phyloP scores from a whole-genome alignment of 2,797 vertebrate genomes.

The Epinephelus malabaricus region DNA sequence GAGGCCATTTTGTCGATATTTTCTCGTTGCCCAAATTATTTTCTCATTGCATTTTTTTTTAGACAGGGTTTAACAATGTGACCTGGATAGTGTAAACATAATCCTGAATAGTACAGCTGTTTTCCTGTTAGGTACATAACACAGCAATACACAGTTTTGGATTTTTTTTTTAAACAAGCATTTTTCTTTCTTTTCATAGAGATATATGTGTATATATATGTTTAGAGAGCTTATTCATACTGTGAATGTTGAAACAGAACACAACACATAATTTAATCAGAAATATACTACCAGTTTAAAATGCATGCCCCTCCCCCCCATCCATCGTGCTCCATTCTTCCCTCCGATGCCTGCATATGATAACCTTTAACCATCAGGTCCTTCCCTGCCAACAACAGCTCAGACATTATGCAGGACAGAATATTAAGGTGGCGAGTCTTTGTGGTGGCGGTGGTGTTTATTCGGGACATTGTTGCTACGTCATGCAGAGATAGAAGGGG shows the following conservation, averaged over 20 bases:
- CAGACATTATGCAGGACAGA: slow-evolving; percentile 78
- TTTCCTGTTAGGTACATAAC: slow-evolving; percentile 88
- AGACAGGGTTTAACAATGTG: slow-evolving; percentile 85
- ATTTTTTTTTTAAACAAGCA: slow-evolving; percentile 88
- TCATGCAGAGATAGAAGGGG: slow-evolving; percentile 88
- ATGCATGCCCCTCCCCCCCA: slow-evolving; percentile 68
- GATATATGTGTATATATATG: slow-evolving; percentile 66
- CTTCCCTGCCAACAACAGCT: slow-evolving; percentile 87
- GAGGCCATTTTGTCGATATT: slow-evolving; percentile 75
- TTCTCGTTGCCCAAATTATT: slow-evolving; percentile 45
- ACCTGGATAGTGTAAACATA: slow-evolving; percentile 93
- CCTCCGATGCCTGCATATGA: slow-evolving; percentile 47
- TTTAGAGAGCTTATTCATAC: slow-evolving; percentile 95
- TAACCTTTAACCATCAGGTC: slow-evolving; percentile 72
- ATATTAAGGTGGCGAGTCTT: slow-evolving; percentile 69
- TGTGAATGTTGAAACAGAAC: slow-evolving; percentile 92
- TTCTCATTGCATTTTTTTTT: slow-evolving; percentile 80
- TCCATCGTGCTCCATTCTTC: slow-evolving; percentile 54
- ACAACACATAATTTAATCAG: slow-evolving; percentile 92
- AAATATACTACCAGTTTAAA: slow-evolving; percentile 90
- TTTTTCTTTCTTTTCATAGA: slow-evolving; percentile 78
- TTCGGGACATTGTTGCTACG: slow-evolving; percentile 86
- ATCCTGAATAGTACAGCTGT: slow-evolving; percentile 90
- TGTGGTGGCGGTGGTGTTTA: slow-evolving; percentile 65
- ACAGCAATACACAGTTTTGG: slow-evolving; percentile 91